phyloP scores from a whole-genome alignment of 2,888 invertebrate species.

The Erebia ligea region DNA sequence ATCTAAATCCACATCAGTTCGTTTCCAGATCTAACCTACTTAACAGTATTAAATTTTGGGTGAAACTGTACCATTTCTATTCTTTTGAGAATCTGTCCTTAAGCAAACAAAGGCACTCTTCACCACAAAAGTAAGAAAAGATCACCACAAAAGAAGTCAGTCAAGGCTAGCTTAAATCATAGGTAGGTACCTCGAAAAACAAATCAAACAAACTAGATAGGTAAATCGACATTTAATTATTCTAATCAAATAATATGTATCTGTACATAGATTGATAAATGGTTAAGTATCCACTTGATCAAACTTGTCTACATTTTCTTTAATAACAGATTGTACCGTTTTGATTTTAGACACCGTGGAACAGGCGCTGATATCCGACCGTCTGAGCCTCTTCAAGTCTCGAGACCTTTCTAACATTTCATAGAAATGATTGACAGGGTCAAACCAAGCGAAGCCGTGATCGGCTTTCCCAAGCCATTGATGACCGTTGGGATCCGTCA shows the following conservation, averaged over 20 bases:
- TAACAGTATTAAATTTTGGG: too few relatives aligned
- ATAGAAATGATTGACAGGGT: slow-evolving; percentile 72
- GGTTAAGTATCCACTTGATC: background rate
- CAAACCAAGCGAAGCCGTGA: slow-evolving; percentile 65
- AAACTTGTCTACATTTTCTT: slow-evolving; percentile 14
- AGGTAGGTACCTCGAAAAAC: too few relatives aligned
- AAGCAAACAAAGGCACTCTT: too few relatives aligned
- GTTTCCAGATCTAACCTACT: too few relatives aligned
- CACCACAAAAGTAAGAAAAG: too few relatives aligned
- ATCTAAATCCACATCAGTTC: too few relatives aligned
- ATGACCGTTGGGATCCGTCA: slow-evolving; percentile 80
- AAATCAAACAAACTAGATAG: too few relatives aligned
- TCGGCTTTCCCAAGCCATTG: slow-evolving; percentile 78
- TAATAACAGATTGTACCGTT: slow-evolving; percentile 16
- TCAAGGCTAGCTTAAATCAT: too few relatives aligned
- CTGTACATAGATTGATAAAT: background rate
- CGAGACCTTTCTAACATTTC: slow-evolving; percentile 58
- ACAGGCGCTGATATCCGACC: slow-evolving; percentile 2
- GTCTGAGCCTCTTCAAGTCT: slow-evolving; percentile 38
- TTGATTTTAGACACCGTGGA: slow-evolving; percentile 27
- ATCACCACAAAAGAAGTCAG: too few relatives aligned
- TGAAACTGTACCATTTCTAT: too few relatives aligned
- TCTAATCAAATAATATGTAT: background rate
- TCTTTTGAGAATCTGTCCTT: too few relatives aligned
- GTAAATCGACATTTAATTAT: background rate